phyloP scores from a whole-genome alignment of 2,113 vertebrate species.

The Callionymus lyra region DNA sequence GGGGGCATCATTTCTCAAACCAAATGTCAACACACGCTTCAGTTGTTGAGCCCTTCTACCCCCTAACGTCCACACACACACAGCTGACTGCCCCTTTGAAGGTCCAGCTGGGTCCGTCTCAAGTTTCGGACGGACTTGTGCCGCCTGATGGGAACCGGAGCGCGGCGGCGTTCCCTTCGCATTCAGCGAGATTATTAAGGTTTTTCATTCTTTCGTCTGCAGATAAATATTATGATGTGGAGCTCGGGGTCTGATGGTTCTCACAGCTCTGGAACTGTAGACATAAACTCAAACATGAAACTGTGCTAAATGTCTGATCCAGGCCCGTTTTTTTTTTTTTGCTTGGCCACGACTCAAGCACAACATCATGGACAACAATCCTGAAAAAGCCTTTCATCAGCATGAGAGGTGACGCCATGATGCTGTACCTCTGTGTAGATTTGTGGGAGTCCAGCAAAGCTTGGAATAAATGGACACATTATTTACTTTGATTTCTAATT shows the following conservation, averaged over 20 bases:
- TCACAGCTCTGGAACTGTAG: conserved; percentile 9
- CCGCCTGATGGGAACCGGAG: conserved; percentile 40
- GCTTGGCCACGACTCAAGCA: no score
- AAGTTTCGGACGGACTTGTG: conserved; percentile 22
- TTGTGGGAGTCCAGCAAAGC: no score
- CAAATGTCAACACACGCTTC: conserved; percentile 49
- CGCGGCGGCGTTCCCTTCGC: conserved; percentile 13
- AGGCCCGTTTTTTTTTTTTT: no score
- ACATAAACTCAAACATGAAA: conserved; percentile 24
- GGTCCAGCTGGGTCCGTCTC: conserved; percentile 46
- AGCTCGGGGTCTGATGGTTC: not conserved
- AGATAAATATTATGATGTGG: conserved; percentile 34
- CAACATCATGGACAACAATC: no score
- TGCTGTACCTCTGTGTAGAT: no score
- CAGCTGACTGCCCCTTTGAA: conserved; percentile 44
- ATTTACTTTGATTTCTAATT: no score
- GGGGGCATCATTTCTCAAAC: conserved; percentile 28
- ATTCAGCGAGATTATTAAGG: conserved; percentile 38
- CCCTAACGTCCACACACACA: conserved; percentile 8
- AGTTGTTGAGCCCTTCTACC: conserved; percentile 25
- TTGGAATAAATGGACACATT: no score
- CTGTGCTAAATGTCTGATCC: conserved; percentile 19
- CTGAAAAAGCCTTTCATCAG: no score
- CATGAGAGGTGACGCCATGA: no score
- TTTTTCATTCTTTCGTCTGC: conserved; percentile 22